Evolutionary conservation across 1,140 invertebrate species (phyloP), one percentile per base, ranked within the genome.

Genomic region (Papilio glaucus): DNA sequence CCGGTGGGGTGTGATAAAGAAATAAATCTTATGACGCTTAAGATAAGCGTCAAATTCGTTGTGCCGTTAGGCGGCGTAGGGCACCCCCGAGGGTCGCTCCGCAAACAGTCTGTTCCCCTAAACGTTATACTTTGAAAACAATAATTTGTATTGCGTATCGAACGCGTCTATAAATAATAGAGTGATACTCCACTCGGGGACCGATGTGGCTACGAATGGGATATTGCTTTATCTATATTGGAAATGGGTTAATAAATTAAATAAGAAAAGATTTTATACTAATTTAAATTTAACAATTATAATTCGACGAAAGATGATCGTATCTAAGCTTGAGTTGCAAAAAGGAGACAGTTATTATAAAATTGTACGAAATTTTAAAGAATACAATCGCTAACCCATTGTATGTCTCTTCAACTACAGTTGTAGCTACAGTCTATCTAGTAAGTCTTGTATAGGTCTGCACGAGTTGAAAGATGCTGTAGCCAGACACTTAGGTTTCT

Each of bases 121-220:
- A 93, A 93, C 89, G 90, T 90, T 93, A 93, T 93, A 93, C 90
- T 93, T 93, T 93, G 90, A 93, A 93, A 93, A 93, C 90, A 91
- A 93, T 91, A 93, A 93, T 93, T 93, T 93, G 89, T 93, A 91
- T 93, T 93, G 89, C 90, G 90, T 93, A 93, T 91, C 90, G 90
- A 91, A 93, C 86, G 89, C 84, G 87, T 89, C 85, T 81, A 91
- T 93, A 91, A 91, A 93, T 92, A 93, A 93, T 93, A 91, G 84
- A 93, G 91, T 93, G 91, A 91, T 91, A 91, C 87, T 88, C 81
- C 82, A 84, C 76, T 83, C 77, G 69, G 77, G 74, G 81, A 81
- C 76, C 67, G 67, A 69, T 69, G 81, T 81, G 83, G 79, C 80
- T 80, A 71, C 73, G 73, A 76, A 73, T 33, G 73, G 71, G 75